phyloP scores from a whole-genome alignment of 2,113 vertebrate species.

The Columba janthina region DNA sequence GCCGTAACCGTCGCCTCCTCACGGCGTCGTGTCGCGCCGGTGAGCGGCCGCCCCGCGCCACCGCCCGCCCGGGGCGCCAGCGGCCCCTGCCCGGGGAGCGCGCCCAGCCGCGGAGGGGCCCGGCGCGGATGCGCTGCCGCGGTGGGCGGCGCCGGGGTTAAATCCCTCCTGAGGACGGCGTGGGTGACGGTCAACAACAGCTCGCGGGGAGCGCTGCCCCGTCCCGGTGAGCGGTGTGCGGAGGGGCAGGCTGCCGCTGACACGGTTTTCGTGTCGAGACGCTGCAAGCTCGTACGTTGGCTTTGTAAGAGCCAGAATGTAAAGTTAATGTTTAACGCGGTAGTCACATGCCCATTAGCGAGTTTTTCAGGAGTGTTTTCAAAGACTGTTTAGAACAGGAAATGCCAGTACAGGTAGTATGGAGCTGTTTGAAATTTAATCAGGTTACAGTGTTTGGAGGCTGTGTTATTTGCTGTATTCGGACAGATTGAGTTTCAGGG shows the following conservation, averaged over 20 bases:
- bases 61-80: not conserved
- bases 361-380: not conserved
- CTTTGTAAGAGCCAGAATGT: not conserved
- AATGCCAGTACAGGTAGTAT: slow-evolving; percentile 57
- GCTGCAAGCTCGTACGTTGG: not conserved
- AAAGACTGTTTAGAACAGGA: slow-evolving; percentile 44
- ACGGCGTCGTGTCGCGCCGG: not conserved
- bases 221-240: not conserved
- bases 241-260: not conserved
- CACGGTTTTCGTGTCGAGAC: not conserved
- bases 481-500: not conserved
- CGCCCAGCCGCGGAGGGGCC: not conserved
- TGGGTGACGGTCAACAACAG: not conserved
- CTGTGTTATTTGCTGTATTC: not conserved
- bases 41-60: not conserved
- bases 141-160: not conserved
- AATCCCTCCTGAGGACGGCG: not conserved
- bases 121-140: not conserved
- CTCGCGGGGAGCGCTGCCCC: not conserved
- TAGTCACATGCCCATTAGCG: not conserved
- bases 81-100: not conserved
- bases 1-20: not conserved
- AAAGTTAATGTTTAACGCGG: slow-evolving; percentile 58
- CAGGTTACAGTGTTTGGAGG: not conserved
- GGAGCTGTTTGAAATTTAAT: not conserved